Evolutionary conservation across 2,113 vertebrate species (phyloP).

Genomic region (Cepphus grylle): DNA sequence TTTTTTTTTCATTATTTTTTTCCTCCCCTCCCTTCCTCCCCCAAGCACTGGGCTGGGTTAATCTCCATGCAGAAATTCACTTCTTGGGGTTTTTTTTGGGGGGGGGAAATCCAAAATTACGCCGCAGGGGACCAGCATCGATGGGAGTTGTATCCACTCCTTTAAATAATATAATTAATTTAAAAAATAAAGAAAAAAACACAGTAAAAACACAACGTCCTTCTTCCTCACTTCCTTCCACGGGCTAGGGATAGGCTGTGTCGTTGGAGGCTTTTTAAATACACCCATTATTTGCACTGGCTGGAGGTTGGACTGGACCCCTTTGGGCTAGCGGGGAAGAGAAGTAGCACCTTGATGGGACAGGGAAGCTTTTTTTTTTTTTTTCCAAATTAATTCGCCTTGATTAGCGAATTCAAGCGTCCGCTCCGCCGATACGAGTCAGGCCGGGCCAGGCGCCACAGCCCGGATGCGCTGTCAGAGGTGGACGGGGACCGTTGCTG

Average conservation of each 20-base stretch:
- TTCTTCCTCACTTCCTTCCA: background rate
- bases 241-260: background rate
- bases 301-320: background rate
- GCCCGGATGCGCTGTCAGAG: background rate
- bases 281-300: background rate
- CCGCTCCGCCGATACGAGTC: accelerated
- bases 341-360: background rate
- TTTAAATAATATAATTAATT: slow-evolving; percentile 47
- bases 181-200: background rate
- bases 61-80: background rate
- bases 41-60: background rate
- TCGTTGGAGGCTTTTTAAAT: background rate
- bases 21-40: background rate
- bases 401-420: background rate
- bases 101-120: background rate
- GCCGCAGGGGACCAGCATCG: background rate
- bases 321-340: too few relatives aligned
- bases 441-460: background rate
- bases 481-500: too few relatives aligned
- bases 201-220: background rate
- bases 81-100: background rate
- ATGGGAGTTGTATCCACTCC: background rate
- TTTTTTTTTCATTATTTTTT: background rate
- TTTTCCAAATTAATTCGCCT: background rate
- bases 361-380: background rate